Base-by-base conservation (phyloP, 2,888 invertebrate genomes). In the Synergus japonicus region DNA sequence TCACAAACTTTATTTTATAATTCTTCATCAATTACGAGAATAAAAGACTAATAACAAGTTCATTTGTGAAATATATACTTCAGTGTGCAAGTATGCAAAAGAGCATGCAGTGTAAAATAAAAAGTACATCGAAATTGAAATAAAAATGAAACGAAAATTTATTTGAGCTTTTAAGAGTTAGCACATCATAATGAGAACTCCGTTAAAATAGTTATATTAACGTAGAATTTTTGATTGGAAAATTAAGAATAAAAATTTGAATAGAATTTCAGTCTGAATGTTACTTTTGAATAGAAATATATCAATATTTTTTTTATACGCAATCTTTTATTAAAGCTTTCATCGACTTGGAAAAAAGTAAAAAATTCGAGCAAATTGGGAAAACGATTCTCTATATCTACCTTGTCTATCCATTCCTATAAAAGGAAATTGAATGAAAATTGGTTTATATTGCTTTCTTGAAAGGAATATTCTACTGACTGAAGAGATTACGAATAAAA, bases 361-460 rank as follows among this genome's bases (percentile, higher is more conserved):
- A 69, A 69, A 49, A 18, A 15, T 49, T 29, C 65, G 37, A 67
- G 46, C 4, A 67, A 67, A 67, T 67, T 46, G 67, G 22, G 46
- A 67, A 44, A 67, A 44, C 41, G 29, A 67, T 29, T 67, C 46
- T 29, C 67, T 46, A 44, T 67, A 29, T 29, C 67, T 44, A 44
- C 44, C 46, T 46, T 44, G 18, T 18, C 67, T 29, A 29, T 69
- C 46, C 46, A 8, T 69, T 69, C 22, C 43, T 46, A 13, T 8
- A 12, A 69, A 69, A 69, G 46, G 22, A 69, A 69, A 46, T 69
- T 69, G 67, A 69, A 69, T 69, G 67, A 69, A 69, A 69, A 69
- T 69, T 22, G 67, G 9, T 69, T 44, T 69, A 69, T 29, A 69
- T 69, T 22, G 3, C 67, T 46, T 44, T 29, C 64, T 64, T 69